Conservation (phyloP, 2,113 vertebrate genomes). For the Brachyistius frenatus region DNA sequence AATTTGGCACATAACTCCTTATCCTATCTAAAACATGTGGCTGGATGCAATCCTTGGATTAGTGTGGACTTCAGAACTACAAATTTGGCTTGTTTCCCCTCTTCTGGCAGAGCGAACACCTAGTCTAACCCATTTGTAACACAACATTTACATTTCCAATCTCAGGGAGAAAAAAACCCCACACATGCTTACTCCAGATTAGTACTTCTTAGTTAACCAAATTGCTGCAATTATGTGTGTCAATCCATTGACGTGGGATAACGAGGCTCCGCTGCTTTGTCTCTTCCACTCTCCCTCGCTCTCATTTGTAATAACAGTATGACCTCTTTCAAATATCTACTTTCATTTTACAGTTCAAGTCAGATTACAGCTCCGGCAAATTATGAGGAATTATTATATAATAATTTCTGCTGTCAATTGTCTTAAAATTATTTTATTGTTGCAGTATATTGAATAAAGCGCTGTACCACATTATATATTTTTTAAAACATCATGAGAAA, state of each 20-base stretch:
- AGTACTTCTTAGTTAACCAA: conserved; percentile 76
- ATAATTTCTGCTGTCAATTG: neutral
- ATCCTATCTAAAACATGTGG: conserved; percentile 80
- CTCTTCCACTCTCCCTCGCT: conserved; percentile 12
- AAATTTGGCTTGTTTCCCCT: conserved; percentile 69
- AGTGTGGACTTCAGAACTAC: conserved; percentile 75
- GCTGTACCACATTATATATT: too few relatives aligned
- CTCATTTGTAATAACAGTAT: conserved; percentile 14
- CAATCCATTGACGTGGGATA: conserved; percentile 52
- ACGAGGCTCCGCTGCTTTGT: conserved; percentile 41
- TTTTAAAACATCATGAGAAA: too few relatives aligned
- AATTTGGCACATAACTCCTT: conserved; percentile 80
- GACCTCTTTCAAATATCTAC: conserved; percentile 29
- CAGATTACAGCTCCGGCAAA: conserved; percentile 11
- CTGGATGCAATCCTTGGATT: conserved; percentile 83
- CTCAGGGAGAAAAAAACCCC: conserved; percentile 37
- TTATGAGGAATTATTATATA: conserved; percentile 19
- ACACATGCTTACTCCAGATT: conserved; percentile 70
- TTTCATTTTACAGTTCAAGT: conserved; percentile 21
- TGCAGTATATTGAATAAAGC: too few relatives aligned
- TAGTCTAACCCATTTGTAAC: conserved; percentile 61
- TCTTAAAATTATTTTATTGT: too few relatives aligned
- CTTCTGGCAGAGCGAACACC: conserved; percentile 69
- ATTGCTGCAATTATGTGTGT: conserved; percentile 75
- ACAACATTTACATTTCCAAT: conserved; percentile 76